These are phyloP conservation scores for Atherinosoma microstoma DNA, from an alignment of 2,797 vertebrate species.

Conservation along the genomic window DNA sequence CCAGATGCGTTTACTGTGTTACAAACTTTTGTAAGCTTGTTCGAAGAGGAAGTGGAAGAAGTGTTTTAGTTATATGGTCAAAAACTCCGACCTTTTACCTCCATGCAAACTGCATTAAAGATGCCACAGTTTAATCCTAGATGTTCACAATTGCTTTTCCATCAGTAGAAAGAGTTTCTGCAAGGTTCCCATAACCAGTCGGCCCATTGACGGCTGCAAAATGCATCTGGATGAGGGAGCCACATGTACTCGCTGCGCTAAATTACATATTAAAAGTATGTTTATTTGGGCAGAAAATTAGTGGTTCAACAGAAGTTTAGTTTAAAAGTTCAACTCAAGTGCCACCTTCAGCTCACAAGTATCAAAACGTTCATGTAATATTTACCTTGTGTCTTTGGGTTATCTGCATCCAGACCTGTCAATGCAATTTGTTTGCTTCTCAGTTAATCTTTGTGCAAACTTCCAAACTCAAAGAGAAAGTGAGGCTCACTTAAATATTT, in stretches of 20 bases:
- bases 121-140: conserved; percentile 43
- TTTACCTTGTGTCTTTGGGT: conserved; percentile 31
- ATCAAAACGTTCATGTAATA: conserved; percentile 17
- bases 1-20: conserved; percentile 26
- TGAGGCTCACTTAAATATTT: conserved; percentile 68
- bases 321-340: conserved; percentile 17
- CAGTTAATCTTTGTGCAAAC: conserved; percentile 41
- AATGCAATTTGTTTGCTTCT: conserved; percentile 39
- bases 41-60: conserved; percentile 19
- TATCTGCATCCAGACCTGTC: conserved; percentile 47
- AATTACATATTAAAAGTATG: conserved; percentile 23
- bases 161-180: conserved; percentile 10
- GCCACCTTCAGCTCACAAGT: not conserved
- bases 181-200: conserved; percentile 32
- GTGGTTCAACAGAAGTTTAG: conserved; percentile 58
- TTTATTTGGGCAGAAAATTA: conserved; percentile 15
- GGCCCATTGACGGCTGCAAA: conserved; percentile 39
- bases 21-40: not conserved
- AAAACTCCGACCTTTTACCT: conserved; percentile 16
- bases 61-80: conserved; percentile 26
- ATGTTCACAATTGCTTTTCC: conserved; percentile 28
- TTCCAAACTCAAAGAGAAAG: conserved; percentile 42
- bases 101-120: conserved; percentile 33
- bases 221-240: conserved; percentile 25
- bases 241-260: not conserved